These are phyloP conservation scores for Oasisia sp. DNA, from an alignment of 2,888 invertebrate species.

Conservation along the genomic window DNA sequence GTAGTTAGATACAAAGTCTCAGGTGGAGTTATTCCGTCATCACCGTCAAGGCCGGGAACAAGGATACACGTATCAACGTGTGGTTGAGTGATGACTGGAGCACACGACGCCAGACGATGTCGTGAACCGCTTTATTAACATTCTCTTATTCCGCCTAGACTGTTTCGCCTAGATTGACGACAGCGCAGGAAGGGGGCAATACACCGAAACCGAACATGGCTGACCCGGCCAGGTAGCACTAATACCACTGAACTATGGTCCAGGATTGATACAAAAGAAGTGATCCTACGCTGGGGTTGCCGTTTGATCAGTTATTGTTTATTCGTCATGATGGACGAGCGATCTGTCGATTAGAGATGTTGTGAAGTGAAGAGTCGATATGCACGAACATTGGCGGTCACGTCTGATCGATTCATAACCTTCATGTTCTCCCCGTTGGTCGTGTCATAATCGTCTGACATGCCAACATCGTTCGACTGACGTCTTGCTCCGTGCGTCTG, in stretches of 20 bases:
- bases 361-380: neutral
- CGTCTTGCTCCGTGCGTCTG: too few relatives aligned
- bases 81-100: neutral
- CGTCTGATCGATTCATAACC: neutral
- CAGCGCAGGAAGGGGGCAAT: neutral
- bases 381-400: slow-evolving; percentile 8
- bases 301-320: neutral
- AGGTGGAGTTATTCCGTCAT: neutral
- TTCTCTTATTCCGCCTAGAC: neutral
- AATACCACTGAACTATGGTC: neutral
- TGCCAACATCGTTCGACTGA: neutral
- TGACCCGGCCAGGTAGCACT: neutral
- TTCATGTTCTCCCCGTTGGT: neutral
- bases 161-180: neutral
- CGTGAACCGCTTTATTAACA: neutral
- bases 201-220: neutral
- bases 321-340: neutral
- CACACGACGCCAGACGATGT: neutral
- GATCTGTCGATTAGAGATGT: neutral
- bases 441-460: neutral
- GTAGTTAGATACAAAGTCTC: neutral
- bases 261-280: neutral
- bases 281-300: neutral
- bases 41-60: neutral
- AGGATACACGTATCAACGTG: neutral